phyloP scores from a whole-genome alignment of 2,797 vertebrate genomes.

The Dendrocincla fuliginosa region DNA sequence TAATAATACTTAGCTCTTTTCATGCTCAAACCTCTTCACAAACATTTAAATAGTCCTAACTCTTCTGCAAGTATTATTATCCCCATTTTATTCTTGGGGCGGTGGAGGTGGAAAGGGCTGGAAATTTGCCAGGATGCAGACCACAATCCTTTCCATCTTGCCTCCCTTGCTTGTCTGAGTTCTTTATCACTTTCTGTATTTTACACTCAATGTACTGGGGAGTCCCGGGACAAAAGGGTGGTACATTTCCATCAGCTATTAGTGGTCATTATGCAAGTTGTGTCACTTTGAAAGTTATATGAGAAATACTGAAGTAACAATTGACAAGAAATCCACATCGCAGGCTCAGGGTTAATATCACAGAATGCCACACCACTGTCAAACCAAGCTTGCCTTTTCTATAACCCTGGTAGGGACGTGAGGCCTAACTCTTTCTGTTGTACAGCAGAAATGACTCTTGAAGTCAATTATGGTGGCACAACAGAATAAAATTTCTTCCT shows the following conservation, averaged over 20 bases:
- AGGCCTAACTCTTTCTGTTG: not conserved
- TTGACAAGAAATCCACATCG: not conserved
- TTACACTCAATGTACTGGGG: not conserved
- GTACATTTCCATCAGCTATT: not conserved
- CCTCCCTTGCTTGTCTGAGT: not conserved
- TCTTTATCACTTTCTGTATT: not conserved
- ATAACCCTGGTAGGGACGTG: not conserved
- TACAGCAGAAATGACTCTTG: not conserved
- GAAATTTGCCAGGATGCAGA: not conserved
- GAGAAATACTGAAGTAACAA: not conserved
- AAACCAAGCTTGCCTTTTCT: not conserved
- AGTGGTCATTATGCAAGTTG: not conserved
- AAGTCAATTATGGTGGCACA: not conserved
- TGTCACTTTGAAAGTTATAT: not conserved
- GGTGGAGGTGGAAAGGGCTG: not conserved
- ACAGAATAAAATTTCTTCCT: not conserved
- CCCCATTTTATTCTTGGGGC: not conserved
- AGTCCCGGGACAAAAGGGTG: not conserved
- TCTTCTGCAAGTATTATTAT: constrained; percentile 12
- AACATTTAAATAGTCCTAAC: not conserved
- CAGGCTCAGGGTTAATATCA: not conserved
- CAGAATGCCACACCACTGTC: not conserved
- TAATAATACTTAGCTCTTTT: constrained; percentile 25
- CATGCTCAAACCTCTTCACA: constrained; percentile 47
- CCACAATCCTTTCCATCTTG: not conserved